Base-by-base conservation (phyloP, 64 coral and sea anemone genomes). In the Cladopsammia gracilis region DNA sequence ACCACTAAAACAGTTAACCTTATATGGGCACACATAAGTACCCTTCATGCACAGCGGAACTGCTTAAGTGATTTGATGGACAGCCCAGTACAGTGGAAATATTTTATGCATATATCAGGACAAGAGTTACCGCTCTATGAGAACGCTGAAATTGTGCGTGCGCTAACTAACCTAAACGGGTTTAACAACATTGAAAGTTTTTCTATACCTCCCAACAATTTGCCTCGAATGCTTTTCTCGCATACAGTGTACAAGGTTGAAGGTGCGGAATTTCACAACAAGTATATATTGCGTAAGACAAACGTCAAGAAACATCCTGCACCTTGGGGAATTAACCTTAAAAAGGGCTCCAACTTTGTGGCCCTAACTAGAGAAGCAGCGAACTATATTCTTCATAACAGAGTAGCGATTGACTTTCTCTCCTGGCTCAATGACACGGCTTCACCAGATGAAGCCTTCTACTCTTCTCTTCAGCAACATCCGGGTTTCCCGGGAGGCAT, bases 401-500 rank as follows among this genome's bases (percentile, higher is more conserved):
- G 57, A 26, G 76, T 78, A 56, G 76, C 76, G 8, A 78, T 58
- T 15, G 76, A 78, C 22, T 78, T 78, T 58, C 51, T 78, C 14
- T 11, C n/a, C 49, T 78, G 76, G 76, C 76, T 78, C 8, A 78
- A 78, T 78, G 76, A 78, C 51, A 78, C 76, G 11, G n/a, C 3
- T 12, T 14, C 8, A 0, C 76, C 76, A 7, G 76, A 78, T 6
- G 76, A 78, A 15, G n/a, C 76, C 1, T 78, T 78, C 50, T 78
- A 78, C 24, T 78, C 76, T 25, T 78, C 76, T 11, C 76, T 78
- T 26, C 76, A 78, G n/a, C 76, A 78, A 78, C 76, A 78, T 58
- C 76, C 76, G 49, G 76, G 76, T 54, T 78, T 78, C n/a, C 76
- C 52, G 57, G 76, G 76, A 22, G 76, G 76, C n/a, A 78, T 78